Conservation (phyloP, 2,797 vertebrate species). For the Sebastes umbrosus region DNA sequence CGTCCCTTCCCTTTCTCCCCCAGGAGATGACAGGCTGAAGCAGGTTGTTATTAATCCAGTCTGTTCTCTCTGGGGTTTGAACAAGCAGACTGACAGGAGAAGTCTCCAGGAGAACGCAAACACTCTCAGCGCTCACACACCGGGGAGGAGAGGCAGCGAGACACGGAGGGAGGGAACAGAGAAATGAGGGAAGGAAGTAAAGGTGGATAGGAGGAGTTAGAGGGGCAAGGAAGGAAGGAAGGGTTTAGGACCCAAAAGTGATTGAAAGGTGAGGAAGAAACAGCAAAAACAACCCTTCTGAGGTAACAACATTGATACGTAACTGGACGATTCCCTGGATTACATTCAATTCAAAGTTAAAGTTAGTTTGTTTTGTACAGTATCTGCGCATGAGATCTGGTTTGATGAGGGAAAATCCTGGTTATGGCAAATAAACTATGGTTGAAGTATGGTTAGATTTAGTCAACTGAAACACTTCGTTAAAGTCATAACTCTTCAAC, state of each 20-base stretch:
- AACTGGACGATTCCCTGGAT: no score
- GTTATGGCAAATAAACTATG: background rate
- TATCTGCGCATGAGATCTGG: no score
- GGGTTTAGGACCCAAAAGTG: background rate
- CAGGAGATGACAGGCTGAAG: constrained; percentile 31
- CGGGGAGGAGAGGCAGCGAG: background rate
- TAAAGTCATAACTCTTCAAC: no score
- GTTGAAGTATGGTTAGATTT: background rate
- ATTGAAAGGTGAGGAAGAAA: background rate
- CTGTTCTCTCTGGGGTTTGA: constrained; percentile 8
- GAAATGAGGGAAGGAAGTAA: background rate
- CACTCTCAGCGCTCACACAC: background rate
- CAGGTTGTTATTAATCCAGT: constrained; percentile 45
- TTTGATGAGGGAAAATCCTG: background rate
- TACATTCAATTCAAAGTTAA: no score
- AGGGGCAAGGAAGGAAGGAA: background rate
- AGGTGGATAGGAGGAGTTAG: background rate
- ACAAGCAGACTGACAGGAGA: constrained; percentile 26
- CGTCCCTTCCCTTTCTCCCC: background rate
- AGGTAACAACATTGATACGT: background rate
- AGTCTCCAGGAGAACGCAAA: constrained; percentile 20
- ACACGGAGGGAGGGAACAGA: background rate
- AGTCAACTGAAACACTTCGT: background rate
- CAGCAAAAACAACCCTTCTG: background rate
- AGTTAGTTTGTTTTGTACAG: no score